Evolutionary conservation across 2,113 vertebrate genomes (phyloP).

Genomic region (Nothobranchius kuhntae): DNA sequence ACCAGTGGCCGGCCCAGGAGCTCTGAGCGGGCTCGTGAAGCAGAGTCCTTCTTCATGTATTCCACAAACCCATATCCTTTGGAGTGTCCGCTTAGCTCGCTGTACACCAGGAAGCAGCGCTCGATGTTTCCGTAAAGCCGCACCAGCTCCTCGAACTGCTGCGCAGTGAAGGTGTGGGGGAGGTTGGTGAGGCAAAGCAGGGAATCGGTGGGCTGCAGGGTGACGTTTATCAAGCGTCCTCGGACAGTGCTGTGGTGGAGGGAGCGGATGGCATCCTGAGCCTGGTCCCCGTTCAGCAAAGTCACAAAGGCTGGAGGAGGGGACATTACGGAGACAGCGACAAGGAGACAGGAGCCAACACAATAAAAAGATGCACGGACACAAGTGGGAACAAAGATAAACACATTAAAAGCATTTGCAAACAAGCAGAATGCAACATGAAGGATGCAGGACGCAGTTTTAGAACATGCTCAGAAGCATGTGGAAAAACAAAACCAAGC

Average conservation of each 20-base stretch:
- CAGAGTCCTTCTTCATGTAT: constrained; percentile 99
- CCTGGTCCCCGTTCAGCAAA: constrained; percentile 94
- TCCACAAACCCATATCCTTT: constrained; percentile 99
- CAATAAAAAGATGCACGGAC: constrained; percentile 47
- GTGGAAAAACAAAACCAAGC: constrained; percentile 40
- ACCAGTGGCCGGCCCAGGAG: constrained; percentile 86
- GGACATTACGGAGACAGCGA: constrained; percentile 69
- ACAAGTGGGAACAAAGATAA: constrained; percentile 30
- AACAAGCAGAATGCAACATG: constrained; percentile 40
- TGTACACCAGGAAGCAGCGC: constrained; percentile 95
- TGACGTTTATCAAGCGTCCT: constrained; percentile 88
- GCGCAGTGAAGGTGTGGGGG: constrained; percentile 82
- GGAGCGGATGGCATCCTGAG: constrained; percentile 89
- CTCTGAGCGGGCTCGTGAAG: constrained; percentile 91
- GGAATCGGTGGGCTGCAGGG: constrained; percentile 94
- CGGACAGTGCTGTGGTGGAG: constrained; percentile 90
- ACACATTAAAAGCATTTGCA: constrained; percentile 63
- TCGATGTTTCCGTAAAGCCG: constrained; percentile 93
- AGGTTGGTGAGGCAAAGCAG: constrained; percentile 95
- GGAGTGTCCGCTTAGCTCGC: constrained; percentile 87
- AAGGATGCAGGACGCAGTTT: constrained; percentile 11
- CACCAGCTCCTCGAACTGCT: constrained; percentile 93
- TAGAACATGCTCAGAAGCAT: constrained; percentile 49
- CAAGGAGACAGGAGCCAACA: constrained; percentile 38
- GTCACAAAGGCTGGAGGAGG: constrained; percentile 92